Evolutionary conservation across 2,888 invertebrate species (phyloP).

Genomic region (Chalcis sispes): DNA sequence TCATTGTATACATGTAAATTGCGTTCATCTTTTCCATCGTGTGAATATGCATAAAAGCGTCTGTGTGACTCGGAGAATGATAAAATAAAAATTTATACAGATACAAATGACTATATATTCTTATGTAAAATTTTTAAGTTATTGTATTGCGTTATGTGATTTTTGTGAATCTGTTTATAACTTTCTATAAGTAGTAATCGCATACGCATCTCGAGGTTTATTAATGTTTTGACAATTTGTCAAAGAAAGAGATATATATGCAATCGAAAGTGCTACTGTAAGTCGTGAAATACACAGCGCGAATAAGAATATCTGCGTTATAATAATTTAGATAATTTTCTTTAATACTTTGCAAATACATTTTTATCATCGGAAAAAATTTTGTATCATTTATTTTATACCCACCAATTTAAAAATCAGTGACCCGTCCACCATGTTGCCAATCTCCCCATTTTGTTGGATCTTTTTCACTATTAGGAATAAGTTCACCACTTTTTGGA

Average conservation of each 20-base stretch:
- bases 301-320: constrained; percentile 36
- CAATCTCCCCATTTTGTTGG: constrained; percentile 73
- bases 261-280: constrained; percentile 49
- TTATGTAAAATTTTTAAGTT: constrained; percentile 55
- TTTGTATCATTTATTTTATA: constrained; percentile 13
- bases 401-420: constrained; percentile 66
- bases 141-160: constrained; percentile 46
- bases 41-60: constrained; percentile 60
- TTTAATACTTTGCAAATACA: constrained; percentile 57
- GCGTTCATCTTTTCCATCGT: constrained; percentile 58
- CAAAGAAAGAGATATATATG: constrained; percentile 29
- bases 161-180: constrained; percentile 52
- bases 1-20: constrained; percentile 61
- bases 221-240: constrained; percentile 24
- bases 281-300: constrained; percentile 40
- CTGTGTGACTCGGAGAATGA: constrained; percentile 50
- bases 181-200: constrained; percentile 50
- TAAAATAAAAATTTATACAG: constrained; percentile 54
- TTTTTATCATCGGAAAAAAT: constrained; percentile 51
- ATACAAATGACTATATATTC: constrained; percentile 54
- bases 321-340: constrained; percentile 47
- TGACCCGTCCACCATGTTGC: constrained; percentile 70
- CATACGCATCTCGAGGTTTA: constrained; percentile 49
- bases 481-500: constrained; percentile 65
- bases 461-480: constrained; percentile 66